These are phyloP conservation scores for Sinocyclocheilus maitianheensis DNA, from an alignment of 2,113 vertebrate genomes.

Conservation along the genomic window DNA sequence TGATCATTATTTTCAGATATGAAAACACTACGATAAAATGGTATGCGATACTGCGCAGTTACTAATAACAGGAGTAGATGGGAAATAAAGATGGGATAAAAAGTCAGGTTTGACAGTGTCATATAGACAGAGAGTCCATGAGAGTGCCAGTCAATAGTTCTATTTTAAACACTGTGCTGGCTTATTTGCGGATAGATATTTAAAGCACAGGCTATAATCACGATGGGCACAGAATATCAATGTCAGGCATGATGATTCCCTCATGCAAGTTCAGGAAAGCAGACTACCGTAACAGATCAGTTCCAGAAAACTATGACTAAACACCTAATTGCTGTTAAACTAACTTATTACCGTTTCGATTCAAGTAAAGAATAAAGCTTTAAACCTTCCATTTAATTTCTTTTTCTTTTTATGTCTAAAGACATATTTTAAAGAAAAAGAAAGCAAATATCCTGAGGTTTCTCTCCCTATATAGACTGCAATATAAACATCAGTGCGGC, in stretches of 20 bases:
- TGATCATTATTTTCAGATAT: neutral
- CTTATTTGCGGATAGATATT: neutral
- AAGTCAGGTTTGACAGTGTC: neutral
- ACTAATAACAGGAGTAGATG: neutral
- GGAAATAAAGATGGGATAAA: neutral
- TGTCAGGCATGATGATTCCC: neutral
- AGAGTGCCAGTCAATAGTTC: neutral
- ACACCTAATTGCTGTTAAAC: neutral
- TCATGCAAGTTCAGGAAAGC: neutral
- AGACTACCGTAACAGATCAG: neutral
- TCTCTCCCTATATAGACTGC: neutral
- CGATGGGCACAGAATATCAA: neutral
- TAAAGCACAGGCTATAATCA: neutral
- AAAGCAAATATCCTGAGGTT: neutral
- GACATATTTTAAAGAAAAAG: neutral
- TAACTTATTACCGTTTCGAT: too few species aligned
- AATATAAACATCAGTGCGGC: neutral
- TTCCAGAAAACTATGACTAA: neutral
- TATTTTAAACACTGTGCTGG: neutral
- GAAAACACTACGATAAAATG: neutral
- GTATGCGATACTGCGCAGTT: neutral
- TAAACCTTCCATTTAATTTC: neutral
- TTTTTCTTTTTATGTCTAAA: neutral
- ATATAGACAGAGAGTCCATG: neutral
- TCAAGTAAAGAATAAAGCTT: neutral